Evolutionary conservation across 2,113 vertebrate genomes (phyloP).

Genomic region (Zapus hudsonius): DNA sequence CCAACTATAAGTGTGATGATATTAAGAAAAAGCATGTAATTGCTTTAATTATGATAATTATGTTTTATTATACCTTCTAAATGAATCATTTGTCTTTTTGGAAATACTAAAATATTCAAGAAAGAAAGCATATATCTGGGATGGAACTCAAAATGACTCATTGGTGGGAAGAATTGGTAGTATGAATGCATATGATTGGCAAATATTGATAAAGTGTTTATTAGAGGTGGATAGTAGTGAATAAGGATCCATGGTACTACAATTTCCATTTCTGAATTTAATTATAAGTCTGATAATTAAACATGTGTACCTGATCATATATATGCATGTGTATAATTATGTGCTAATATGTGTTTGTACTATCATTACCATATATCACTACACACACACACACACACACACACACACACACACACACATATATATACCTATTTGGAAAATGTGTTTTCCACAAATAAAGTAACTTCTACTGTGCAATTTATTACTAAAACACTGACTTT

Average conservation of each 20-base stretch:
- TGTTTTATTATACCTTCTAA: not conserved
- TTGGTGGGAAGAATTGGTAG: not conserved
- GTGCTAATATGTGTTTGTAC: rapidly evolving
- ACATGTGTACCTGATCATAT: rapidly evolving
- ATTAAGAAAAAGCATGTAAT: not conserved
- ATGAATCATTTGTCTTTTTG: not conserved
- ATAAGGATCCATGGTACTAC: not conserved
- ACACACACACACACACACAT: too few relatives aligned
- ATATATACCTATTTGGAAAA: not conserved
- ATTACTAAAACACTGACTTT: not conserved
- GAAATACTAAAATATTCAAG: not conserved
- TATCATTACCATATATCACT: not conserved
- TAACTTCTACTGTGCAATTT: not conserved
- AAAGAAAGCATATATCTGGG: not conserved
- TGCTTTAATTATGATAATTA: not conserved
- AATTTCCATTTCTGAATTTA: not conserved
- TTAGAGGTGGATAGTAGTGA: not conserved
- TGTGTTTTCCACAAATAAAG: not conserved
- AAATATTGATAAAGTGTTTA: not conserved
- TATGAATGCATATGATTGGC: not conserved
- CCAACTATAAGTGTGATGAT: not conserved
- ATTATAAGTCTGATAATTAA: not conserved
- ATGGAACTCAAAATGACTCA: not conserved
- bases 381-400: not conserved
- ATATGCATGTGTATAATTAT: too few relatives aligned